Evolutionary conservation across 2,797 vertebrate species (phyloP).

Genomic region (Onychomys torridus): DNA sequence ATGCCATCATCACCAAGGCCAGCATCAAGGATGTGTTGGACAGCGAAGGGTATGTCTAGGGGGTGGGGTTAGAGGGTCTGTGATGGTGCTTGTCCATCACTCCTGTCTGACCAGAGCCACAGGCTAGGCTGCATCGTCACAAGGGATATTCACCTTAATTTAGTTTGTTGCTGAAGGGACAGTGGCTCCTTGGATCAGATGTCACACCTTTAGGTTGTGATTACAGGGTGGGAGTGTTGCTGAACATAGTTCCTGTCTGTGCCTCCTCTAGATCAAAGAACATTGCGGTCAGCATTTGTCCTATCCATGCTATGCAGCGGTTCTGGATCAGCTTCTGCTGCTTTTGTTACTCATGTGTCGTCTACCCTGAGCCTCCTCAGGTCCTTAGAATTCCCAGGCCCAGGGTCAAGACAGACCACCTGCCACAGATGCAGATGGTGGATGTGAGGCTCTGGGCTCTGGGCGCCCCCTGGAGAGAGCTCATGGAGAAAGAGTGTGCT

Average conservation of each 20-base stretch:
- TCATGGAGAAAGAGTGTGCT: background rate
- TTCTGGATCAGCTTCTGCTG: background rate
- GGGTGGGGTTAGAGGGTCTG: background rate
- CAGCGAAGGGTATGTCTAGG: conserved; percentile 94
- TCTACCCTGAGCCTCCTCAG: background rate
- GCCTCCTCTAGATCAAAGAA: too few relatives aligned
- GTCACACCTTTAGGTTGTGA: fast-evolving
- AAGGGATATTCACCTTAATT: background rate
- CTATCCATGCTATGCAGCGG: fast-evolving
- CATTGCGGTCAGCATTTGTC: fast-evolving
- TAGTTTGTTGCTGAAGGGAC: background rate
- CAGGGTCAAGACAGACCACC: background rate
- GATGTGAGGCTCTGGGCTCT: background rate
- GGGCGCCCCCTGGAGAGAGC: background rate
- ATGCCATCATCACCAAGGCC: conserved; percentile 99
- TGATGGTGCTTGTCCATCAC: background rate
- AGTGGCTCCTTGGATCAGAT: background rate
- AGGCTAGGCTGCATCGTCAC: background rate
- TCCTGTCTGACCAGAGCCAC: background rate
- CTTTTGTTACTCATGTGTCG: background rate
- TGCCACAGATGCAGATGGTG: background rate
- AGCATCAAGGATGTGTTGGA: conserved; percentile 99
- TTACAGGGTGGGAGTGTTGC: background rate
- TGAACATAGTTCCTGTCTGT: background rate
- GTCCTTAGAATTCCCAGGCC: background rate